Percentiles rank a stretch among this genome's conserved stretches.
Evolutionary conservation across 2,113 vertebrate genomes (phyloP).

Genomic region (Pterocles gutturalis): DNA sequence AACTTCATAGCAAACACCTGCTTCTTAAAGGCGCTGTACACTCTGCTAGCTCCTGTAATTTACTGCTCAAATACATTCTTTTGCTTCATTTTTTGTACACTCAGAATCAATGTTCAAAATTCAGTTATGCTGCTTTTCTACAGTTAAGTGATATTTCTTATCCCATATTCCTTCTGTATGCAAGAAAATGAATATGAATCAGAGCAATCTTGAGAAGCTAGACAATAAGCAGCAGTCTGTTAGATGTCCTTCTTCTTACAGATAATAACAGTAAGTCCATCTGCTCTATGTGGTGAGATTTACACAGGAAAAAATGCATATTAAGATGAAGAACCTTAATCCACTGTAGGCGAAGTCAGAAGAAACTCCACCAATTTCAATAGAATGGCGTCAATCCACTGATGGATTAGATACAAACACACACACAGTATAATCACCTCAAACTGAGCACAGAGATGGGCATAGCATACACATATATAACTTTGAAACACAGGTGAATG

Average conservation of each 20-base stretch:
- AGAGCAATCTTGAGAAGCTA: not conserved
- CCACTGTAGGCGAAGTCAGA: not conserved
- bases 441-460: not conserved
- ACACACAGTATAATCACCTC: not conserved
- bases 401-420: not conserved
- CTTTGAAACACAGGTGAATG: not conserved
- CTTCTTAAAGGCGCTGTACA: not conserved
- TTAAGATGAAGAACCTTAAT: not conserved
- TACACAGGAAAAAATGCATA: not conserved
- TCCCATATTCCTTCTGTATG: not conserved
- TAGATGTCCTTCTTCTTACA: not conserved
- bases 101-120: constrained; percentile 5
- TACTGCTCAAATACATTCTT: not conserved
- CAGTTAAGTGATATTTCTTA: constrained; percentile 5
- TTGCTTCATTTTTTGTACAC: not conserved
- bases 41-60: not conserved
- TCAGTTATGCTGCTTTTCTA: not conserved
- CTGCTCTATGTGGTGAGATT: not conserved
- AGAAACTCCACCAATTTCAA: not conserved
- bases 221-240: not conserved
- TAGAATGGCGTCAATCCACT: not conserved
- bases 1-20: not conserved
- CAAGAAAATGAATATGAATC: not conserved
- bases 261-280: not conserved
- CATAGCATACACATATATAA: not conserved